Evolutionary conservation across 1,140 invertebrate species (phyloP).

Genomic region (Cydia amplana): DNA sequence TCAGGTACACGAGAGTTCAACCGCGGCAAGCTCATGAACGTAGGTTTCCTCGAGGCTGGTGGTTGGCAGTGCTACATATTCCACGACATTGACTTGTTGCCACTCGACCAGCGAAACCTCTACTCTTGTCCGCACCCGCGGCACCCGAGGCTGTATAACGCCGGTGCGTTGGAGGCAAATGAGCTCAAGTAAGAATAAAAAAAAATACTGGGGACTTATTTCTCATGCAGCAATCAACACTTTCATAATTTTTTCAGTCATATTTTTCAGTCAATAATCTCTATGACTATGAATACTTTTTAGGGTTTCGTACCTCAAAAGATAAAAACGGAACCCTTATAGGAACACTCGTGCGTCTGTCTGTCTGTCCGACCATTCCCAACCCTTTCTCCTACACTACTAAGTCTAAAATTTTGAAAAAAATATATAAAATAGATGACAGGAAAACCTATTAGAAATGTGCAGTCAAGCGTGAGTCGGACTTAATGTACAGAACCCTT

Average conservation of each 20-base stretch:
- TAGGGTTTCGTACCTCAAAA: no score
- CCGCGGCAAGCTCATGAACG: conserved; percentile 84
- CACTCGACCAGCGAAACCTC: conserved; percentile 94
- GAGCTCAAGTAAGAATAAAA: not conserved
- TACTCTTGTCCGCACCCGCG: conserved; percentile 97
- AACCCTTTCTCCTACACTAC: no score
- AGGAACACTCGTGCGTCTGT: no score
- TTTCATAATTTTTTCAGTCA: not conserved
- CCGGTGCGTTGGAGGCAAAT: not conserved
- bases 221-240: no score
- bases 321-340: no score
- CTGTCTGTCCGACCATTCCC: no score
- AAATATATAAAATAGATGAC: no score
- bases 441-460: no score
- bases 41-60: conserved; percentile 81
- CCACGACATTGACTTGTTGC: conserved; percentile 96
- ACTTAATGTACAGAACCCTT: no score
- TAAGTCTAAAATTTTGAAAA: no score
- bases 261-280: not conserved
- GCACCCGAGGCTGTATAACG: conserved; percentile 82
- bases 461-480: no score
- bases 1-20: conserved; percentile 85
- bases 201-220: no score
- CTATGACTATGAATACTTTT: not conserved
- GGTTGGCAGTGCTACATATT: conserved; percentile 96